Conservation (phyloP, 2,113 vertebrate species). For the Anarhynchus alexandrinus region DNA sequence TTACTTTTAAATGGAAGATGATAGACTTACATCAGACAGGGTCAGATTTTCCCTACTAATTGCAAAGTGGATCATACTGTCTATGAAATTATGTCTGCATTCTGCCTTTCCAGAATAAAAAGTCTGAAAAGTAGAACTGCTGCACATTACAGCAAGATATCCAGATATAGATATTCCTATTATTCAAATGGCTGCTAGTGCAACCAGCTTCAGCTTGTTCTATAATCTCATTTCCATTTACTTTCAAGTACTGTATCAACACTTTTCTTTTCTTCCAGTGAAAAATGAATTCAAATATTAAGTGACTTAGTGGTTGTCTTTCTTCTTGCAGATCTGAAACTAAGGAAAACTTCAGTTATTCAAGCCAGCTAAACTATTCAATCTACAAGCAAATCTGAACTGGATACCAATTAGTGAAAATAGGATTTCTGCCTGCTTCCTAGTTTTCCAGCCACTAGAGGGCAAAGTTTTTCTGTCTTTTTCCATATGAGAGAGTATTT, state of each 20-base stretch:
- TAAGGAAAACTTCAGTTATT: neutral
- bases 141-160: neutral
- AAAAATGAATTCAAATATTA: neutral
- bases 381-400: neutral
- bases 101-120: neutral
- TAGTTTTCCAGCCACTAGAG: conserved; percentile 1
- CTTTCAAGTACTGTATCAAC: neutral
- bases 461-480: conserved; percentile 21
- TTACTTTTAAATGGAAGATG: neutral
- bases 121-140: neutral
- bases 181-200: neutral
- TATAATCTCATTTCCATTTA: neutral
- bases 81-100: neutral
- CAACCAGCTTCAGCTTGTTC: neutral
- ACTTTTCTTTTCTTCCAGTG: neutral
- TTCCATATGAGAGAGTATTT: neutral
- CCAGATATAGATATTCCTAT: neutral
- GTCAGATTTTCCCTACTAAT: neutral
- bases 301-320: neutral
- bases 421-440: neutral
- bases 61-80: neutral
- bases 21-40: neutral
- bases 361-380: neutral
- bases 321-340: neutral
- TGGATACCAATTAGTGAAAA: neutral